phyloP scores from a whole-genome alignment of 2,888 invertebrate genomes.

The Psococerastis gibbosa region DNA sequence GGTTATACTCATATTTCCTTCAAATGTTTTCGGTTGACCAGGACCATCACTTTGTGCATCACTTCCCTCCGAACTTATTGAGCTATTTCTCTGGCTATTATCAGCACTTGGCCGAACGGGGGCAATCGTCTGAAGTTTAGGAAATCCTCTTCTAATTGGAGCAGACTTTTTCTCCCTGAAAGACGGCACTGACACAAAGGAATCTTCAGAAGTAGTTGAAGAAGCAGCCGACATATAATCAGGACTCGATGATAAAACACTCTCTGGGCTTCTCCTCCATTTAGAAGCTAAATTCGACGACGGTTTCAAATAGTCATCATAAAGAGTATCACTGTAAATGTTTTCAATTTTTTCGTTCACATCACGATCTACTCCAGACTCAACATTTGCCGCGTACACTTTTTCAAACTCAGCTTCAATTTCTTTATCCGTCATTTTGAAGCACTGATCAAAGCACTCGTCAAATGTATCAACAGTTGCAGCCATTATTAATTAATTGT shows the following conservation, averaged over 20 bases:
- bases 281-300: not conserved
- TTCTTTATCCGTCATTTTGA: not conserved
- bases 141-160: not conserved
- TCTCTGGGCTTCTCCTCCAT: not conserved
- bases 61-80: not conserved
- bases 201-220: not conserved
- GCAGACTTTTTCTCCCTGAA: not conserved
- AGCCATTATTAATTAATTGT: too few relatives aligned
- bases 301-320: not conserved
- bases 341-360: not conserved
- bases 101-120: not conserved
- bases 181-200: not conserved
- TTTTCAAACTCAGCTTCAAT: not conserved
- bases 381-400: not conserved
- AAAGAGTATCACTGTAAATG: not conserved
- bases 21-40: not conserved
- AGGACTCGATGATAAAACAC: not conserved
- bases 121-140: not conserved
- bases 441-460: not conserved
- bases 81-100: not conserved
- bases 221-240: not conserved
- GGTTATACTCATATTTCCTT: too few relatives aligned
- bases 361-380: not conserved
- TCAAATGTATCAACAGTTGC: not conserved
- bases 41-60: not conserved